Base-by-base conservation (phyloP, 2,888 invertebrate species). In the Mechanitis messenoides region DNA sequence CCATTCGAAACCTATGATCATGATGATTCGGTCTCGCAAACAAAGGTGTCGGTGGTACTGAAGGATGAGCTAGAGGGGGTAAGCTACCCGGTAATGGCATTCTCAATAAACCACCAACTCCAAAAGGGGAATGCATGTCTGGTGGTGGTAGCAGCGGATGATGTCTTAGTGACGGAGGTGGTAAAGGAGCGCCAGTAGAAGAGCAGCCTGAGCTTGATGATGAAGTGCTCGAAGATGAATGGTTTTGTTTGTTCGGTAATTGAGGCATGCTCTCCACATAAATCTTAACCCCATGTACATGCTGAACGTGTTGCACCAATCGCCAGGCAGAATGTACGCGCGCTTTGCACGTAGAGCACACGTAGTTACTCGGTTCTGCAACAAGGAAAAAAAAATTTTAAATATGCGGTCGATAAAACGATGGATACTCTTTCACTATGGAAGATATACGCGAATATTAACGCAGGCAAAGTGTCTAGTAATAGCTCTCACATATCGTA, bases 241-340 rank as follows among this genome's bases (percentile, higher is more conserved):
- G 92, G 77, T 89, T 88, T 76, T 93, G 90, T 79, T 92, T 83
- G 66, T 74, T 82, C 5, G 79, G 82, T 67, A 75, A 80, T 61
- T 79, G 85, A 64, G 85, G 87, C 70, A 86, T 77, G 59, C 91
- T 91, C 74, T 96, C 96, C 59, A 95, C 92, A 91, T 97, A 98
- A 76, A 98, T 96, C 84, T 97, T 96, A 67, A 98, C 94, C 31
- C 98, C 98, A 78, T 98, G 98, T 64, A 95, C 94, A 76, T 95
- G 95, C 84, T 98, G 98, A 38, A 96, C 98, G 83, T 98, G 98
- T 81, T 98, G 98, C 50, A 98, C 93, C 65, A 98, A 91, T 62
- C 95, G 92, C 98, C 98, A 98, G 6, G 98, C 98, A n/a, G 97
- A 97, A 73, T 94, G 94, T 72, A 96, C 93, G 57, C 96, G 94